Conservation (phyloP, 2,797 vertebrate genomes). For the Rhinichthys osculus region DNA sequence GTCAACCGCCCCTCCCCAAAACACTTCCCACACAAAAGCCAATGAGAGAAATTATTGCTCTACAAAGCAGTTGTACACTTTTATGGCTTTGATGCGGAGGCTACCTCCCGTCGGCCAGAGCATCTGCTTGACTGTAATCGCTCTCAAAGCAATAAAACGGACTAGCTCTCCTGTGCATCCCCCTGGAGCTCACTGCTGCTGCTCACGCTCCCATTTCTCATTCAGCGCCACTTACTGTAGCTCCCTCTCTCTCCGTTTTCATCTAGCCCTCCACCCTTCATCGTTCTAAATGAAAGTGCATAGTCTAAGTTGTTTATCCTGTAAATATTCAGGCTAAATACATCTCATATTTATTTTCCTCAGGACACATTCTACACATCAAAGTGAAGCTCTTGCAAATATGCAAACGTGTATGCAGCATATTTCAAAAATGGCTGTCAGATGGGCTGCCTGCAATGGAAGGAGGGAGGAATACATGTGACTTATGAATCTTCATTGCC, state of each 20-base stretch:
- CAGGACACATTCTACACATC: slow-evolving; percentile 50
- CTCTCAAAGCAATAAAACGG: slow-evolving; percentile 73
- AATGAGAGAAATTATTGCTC: slow-evolving; percentile 83
- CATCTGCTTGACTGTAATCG: slow-evolving; percentile 79
- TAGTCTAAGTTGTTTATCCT: slow-evolving; percentile 60
- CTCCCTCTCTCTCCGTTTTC: slow-evolving; percentile 19
- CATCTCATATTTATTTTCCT: slow-evolving; percentile 52
- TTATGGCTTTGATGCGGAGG: slow-evolving; percentile 79
- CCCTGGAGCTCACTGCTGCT: slow-evolving; percentile 68
- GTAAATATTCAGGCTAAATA: slow-evolving; percentile 59
- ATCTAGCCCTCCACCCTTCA: slow-evolving; percentile 34
- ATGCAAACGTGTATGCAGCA: slow-evolving; percentile 40
- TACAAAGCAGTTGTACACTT: slow-evolving; percentile 83
- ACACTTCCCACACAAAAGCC: slow-evolving; percentile 74
- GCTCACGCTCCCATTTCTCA: slow-evolving; percentile 24
- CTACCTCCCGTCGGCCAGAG: slow-evolving; percentile 78
- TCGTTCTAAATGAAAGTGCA: slow-evolving; percentile 58
- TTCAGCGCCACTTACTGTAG: slow-evolving; percentile 15
- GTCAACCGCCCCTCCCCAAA: slow-evolving; percentile 56
- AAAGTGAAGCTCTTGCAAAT: slow-evolving; percentile 38
- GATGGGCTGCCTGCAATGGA: slow-evolving; percentile 12
- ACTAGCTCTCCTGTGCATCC: slow-evolving; percentile 43
- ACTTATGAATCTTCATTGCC: slow-evolving; percentile 2
- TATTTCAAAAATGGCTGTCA: slow-evolving; percentile 51
- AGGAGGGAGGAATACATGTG: neutral